Percentiles rank a stretch among this genome's conserved stretches.
Evolutionary conservation across 2,797 vertebrate genomes (phyloP).

Genomic region (Linurgus olivaceus): DNA sequence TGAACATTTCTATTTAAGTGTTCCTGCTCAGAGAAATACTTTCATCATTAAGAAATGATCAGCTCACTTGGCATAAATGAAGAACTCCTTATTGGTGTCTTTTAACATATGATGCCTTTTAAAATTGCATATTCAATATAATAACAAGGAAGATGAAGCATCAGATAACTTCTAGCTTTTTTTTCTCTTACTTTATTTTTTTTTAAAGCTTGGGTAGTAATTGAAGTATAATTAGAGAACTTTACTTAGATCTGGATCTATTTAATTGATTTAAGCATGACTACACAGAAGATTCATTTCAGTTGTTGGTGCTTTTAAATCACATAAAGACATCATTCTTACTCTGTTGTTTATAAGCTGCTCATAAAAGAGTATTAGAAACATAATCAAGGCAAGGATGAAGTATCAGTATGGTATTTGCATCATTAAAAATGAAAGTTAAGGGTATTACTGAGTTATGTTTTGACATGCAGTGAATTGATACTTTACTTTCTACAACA

Average conservation of each 20-base stretch:
- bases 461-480: neutral
- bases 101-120: constrained; percentile 14
- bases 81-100: constrained; percentile 45
- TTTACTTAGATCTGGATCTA: constrained; percentile 28
- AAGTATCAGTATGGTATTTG: neutral
- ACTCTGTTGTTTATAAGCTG: neutral
- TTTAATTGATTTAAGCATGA: constrained; percentile 49
- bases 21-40: constrained; percentile 43
- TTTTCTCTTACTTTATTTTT: neutral
- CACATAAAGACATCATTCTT: neutral
- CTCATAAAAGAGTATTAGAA: neutral
- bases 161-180: constrained; percentile 12
- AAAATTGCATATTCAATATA: neutral
- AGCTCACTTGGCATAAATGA: constrained; percentile 36
- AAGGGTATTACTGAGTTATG: neutral
- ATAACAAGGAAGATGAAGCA: constrained; percentile 19
- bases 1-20: constrained; percentile 38
- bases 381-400: neutral
- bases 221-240: constrained; percentile 38
- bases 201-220: neutral
- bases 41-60: constrained; percentile 50
- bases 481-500: neutral
- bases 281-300: neutral
- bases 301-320: neutral
- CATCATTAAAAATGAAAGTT: constrained; percentile 10